Evolutionary conservation across 2,113 vertebrate species (phyloP).

Genomic region (Prochilodus magdalenae): DNA sequence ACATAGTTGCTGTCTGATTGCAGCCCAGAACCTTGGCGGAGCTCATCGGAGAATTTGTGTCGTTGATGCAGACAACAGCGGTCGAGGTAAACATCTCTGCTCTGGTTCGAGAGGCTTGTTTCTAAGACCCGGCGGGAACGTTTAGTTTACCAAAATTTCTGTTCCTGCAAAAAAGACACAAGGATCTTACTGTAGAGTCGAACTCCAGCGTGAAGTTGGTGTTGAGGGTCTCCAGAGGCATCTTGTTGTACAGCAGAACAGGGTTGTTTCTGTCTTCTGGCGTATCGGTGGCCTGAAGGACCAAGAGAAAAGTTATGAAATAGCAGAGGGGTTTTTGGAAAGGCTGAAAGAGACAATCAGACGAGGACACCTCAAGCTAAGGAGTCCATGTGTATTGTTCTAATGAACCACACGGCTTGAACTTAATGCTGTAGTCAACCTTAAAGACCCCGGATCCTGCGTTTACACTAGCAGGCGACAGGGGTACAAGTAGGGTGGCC

Average conservation of each 20-base stretch:
- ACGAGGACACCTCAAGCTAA: too few relatives aligned
- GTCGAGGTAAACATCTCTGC: too few relatives aligned
- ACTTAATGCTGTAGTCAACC: too few relatives aligned
- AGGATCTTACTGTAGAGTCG: slow-evolving; percentile 74
- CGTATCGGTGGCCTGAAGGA: slow-evolving; percentile 85
- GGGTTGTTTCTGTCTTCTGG: slow-evolving; percentile 91
- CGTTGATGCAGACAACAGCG: not conserved
- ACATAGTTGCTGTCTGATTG: not conserved
- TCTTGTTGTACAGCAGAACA: slow-evolving; percentile 91
- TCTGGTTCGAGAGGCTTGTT: not conserved
- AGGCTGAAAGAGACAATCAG: too few relatives aligned
- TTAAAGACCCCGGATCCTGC: too few relatives aligned
- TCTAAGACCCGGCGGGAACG: not conserved
- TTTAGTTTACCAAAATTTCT: not conserved
- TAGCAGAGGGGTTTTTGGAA: too few relatives aligned
- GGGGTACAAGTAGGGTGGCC: too few relatives aligned
- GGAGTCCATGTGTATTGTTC: too few relatives aligned
- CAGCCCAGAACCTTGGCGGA: not conserved
- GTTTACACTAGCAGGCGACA: too few relatives aligned
- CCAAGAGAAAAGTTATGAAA: too few relatives aligned
- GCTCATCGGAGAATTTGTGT: not conserved
- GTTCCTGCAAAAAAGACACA: not conserved
- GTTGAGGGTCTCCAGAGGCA: slow-evolving; percentile 84
- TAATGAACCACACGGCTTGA: too few relatives aligned
- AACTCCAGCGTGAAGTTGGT: slow-evolving; percentile 86